Conservation (phyloP, 2,888 invertebrate genomes). For the Amphipoea oculea region DNA sequence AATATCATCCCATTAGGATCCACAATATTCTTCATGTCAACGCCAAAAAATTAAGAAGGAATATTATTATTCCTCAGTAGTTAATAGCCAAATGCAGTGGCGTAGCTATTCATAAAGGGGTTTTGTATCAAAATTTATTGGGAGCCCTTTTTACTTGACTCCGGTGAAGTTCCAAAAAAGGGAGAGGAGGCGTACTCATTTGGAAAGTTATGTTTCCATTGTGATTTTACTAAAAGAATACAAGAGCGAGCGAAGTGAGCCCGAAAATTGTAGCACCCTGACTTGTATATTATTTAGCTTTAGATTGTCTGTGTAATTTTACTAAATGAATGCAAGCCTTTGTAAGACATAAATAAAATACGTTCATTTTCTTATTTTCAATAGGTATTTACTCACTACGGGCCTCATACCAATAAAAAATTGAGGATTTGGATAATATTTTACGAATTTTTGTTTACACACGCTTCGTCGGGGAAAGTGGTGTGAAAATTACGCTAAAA, state of each 20-base stretch:
- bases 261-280: background rate
- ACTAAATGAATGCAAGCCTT: background rate
- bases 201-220: background rate
- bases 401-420: no score
- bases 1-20: background rate
- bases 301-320: background rate
- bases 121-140: background rate
- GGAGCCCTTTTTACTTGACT: background rate
- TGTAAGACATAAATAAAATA: background rate
- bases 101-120: background rate
- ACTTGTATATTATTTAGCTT: background rate
- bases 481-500: no score
- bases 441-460: background rate
- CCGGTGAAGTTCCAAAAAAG: background rate
- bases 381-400: no score
- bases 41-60: background rate
- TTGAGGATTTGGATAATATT: background rate
- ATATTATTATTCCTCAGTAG: background rate
- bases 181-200: background rate
- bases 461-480: background rate
- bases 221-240: background rate
- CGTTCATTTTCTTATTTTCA: no score
- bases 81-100: background rate
- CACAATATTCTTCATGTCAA: background rate
- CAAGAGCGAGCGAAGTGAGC: background rate